phyloP scores from a whole-genome alignment of 1,140 invertebrate genomes.

The Leptonema lineaticorne region DNA sequence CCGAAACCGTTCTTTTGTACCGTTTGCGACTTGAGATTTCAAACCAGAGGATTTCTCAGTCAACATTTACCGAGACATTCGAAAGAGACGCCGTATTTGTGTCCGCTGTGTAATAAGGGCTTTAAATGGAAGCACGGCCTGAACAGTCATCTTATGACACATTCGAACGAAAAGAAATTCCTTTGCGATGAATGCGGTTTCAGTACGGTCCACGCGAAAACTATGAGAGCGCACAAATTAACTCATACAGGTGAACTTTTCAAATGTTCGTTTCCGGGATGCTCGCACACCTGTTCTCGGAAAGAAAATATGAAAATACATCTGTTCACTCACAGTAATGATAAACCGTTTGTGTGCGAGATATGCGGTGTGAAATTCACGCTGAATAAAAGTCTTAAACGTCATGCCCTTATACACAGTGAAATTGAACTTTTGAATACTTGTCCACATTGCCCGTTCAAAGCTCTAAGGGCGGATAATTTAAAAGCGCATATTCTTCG shows the following conservation, averaged over 20 bases:
- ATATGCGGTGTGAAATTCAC: constrained; percentile 57
- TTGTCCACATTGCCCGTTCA: constrained; percentile 55
- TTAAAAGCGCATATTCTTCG: constrained; percentile 57
- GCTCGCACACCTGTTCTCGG: constrained; percentile 53
- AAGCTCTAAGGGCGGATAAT: constrained; percentile 58
- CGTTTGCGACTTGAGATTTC: constrained; percentile 57
- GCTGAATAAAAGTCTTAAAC: constrained; percentile 54
- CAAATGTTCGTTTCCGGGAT: constrained; percentile 55
- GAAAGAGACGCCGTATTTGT: constrained; percentile 58
- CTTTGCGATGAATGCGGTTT: constrained; percentile 65
- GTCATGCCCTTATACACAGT: constrained; percentile 53
- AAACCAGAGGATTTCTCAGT: constrained; percentile 55
- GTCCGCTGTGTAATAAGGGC: constrained; percentile 59
- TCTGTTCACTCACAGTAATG: constrained; percentile 59
- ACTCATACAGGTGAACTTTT: constrained; percentile 59
- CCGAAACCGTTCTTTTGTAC: constrained; percentile 58
- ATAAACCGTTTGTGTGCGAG: constrained; percentile 57
- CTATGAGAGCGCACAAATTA: constrained; percentile 59
- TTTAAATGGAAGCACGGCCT: constrained; percentile 67
- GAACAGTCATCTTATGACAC: constrained; percentile 59
- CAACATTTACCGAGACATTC: constrained; percentile 61
- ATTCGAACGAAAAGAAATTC: constrained; percentile 60
- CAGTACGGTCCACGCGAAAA: constrained; percentile 60
- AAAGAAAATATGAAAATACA: constrained; percentile 57
- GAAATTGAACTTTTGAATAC: constrained; percentile 44